phyloP scores from a whole-genome alignment of 2,113 vertebrate genomes.

The Cynocephalus volans region DNA sequence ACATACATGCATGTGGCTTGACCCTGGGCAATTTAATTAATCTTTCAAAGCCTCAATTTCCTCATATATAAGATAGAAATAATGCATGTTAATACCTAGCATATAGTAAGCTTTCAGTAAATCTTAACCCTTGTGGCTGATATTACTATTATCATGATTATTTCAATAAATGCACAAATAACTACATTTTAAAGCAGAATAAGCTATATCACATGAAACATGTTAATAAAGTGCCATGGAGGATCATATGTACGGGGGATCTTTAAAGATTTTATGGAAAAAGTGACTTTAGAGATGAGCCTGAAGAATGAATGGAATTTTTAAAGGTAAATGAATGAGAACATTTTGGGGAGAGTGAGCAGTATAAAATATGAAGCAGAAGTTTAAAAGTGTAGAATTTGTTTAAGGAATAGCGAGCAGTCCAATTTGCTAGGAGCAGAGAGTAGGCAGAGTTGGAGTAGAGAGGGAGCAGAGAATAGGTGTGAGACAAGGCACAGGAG shows the following conservation, averaged over 20 bases:
- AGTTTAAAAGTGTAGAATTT: slow-evolving; percentile 1
- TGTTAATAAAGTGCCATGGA: background rate
- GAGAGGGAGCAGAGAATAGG: background rate
- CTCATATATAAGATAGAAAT: slow-evolving; percentile 33
- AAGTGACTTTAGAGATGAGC: background rate
- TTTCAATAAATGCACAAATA: slow-evolving; percentile 45
- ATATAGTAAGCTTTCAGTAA: slow-evolving; percentile 22
- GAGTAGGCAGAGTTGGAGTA: background rate
- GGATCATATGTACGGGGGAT: background rate
- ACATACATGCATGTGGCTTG: background rate
- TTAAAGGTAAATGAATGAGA: slow-evolving; percentile 61
- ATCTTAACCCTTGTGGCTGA: background rate
- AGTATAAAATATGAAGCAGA: background rate
- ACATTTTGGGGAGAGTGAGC: background rate
- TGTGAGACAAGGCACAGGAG: background rate
- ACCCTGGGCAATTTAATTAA: slow-evolving; percentile 23
- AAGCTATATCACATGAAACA: background rate
- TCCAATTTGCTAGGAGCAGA: background rate
- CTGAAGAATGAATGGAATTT: slow-evolving; percentile 42
- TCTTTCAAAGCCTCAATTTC: slow-evolving; percentile 40
- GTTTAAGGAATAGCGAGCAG: background rate
- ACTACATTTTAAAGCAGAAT: background rate
- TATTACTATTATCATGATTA: slow-evolving; percentile 46
- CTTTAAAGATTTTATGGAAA: background rate
- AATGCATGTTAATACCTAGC: slow-evolving; percentile 40